Conservation (phyloP, 2,113 vertebrate species). For the Pleuronectes platessa region DNA sequence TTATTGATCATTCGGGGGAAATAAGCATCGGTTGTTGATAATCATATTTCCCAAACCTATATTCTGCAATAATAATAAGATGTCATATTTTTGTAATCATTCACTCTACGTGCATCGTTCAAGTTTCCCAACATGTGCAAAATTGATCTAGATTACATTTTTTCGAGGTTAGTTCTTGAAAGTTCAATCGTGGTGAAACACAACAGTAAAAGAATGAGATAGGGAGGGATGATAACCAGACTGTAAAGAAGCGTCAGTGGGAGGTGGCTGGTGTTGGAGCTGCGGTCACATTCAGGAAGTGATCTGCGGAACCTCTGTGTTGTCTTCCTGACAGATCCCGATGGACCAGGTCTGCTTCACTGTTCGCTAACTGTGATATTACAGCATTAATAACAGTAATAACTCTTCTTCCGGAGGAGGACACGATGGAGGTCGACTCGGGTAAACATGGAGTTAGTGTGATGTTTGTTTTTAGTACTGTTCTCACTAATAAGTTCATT, state of each 20-base stretch:
- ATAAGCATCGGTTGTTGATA: too few species aligned
- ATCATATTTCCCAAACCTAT: too few species aligned
- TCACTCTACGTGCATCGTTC: too few species aligned
- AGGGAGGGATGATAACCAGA: neutral
- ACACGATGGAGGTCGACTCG: conserved; percentile 68
- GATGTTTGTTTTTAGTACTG: neutral
- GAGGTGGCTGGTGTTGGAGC: neutral
- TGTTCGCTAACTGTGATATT: neutral
- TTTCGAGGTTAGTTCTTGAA: too few species aligned
- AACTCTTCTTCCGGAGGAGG: neutral
- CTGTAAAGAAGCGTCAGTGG: neutral
- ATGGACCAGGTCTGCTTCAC: neutral
- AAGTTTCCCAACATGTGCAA: too few species aligned
- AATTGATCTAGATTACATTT: too few species aligned
- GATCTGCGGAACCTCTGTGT: neutral
- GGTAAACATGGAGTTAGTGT: conserved; percentile 51
- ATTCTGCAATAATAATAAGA: too few species aligned
- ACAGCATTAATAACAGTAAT: neutral
- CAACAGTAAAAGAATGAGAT: neutral
- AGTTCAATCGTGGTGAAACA: neutral
- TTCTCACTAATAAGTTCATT: neutral
- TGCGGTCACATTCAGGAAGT: conserved; percentile 69
- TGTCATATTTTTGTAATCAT: too few species aligned
- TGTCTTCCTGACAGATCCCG: conserved; percentile 41
- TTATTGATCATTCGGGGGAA: too few species aligned